Evolutionary conservation across 2,797 vertebrate species (phyloP).

Genomic region (Sebastes nivosus): DNA sequence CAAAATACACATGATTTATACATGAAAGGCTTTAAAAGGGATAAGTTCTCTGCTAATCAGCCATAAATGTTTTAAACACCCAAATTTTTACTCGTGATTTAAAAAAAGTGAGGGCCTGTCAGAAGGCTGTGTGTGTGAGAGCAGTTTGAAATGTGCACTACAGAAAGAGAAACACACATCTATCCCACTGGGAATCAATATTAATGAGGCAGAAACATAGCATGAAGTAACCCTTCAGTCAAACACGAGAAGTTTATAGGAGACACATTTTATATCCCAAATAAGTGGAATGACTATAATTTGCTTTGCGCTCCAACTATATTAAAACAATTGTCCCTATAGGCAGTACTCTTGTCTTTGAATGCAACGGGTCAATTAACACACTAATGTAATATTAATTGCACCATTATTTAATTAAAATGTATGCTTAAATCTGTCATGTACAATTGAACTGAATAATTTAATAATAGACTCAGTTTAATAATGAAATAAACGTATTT

Average conservation of each 20-base stretch:
- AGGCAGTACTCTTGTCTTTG: constrained; percentile 20
- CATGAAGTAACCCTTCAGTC: constrained; percentile 69
- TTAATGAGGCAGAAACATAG: constrained; percentile 67
- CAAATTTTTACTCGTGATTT: constrained; percentile 66
- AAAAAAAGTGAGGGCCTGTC: constrained; percentile 66
- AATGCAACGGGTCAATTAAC: constrained; percentile 44
- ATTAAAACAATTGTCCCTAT: constrained; percentile 37
- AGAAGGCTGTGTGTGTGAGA: constrained; percentile 21
- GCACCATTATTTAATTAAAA: constrained; percentile 54
- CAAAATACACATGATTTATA: constrained; percentile 87
- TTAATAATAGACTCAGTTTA: constrained; percentile 27
- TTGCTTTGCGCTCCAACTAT: constrained; percentile 23
- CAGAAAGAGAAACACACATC: constrained; percentile 59
- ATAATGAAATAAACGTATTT: constrained; percentile 22
- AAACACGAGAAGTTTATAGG: constrained; percentile 59
- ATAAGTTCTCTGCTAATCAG: constrained; percentile 85
- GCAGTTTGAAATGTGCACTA: constrained; percentile 56
- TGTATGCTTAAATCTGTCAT: constrained; percentile 51
- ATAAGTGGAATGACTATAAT: constrained; percentile 35
- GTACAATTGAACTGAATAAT: constrained; percentile 52
- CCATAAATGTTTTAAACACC: constrained; percentile 85
- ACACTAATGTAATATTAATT: constrained; percentile 61
- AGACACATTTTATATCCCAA: constrained; percentile 39
- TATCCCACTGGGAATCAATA: constrained; percentile 61
- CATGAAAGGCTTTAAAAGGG: constrained; percentile 86